Evolutionary conservation across 64 coral and sea anemone genomes (phyloP).

Genomic region (Pocillopora damicornis): DNA sequence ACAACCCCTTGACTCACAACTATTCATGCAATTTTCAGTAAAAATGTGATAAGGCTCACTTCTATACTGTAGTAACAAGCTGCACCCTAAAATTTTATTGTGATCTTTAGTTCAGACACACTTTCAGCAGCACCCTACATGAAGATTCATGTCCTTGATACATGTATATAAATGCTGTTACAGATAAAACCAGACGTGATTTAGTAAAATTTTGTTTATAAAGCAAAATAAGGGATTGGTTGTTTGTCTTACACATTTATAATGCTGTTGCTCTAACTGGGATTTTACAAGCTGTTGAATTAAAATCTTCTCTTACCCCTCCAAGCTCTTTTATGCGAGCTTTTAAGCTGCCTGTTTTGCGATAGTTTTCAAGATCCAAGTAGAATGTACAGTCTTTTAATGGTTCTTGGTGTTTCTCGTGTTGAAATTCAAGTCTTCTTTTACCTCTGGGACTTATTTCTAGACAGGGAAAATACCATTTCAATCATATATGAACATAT

Average conservation of each 20-base stretch:
- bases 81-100: too few relatives aligned
- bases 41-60: too few relatives aligned
- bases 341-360: constrained; percentile 47
- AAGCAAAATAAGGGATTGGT: too few relatives aligned
- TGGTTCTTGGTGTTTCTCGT: constrained; percentile 62
- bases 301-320: constrained; percentile 63
- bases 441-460: constrained; percentile 85
- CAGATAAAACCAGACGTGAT: too few relatives aligned
- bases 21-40: too few relatives aligned
- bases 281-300: neutral
- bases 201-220: too few relatives aligned
- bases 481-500: neutral
- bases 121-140: too few relatives aligned
- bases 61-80: too few relatives aligned
- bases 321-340: constrained; percentile 73
- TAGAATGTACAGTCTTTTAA: constrained; percentile 77
- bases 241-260: neutral
- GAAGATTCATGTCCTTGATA: too few relatives aligned
- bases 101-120: too few relatives aligned
- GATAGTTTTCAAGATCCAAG: constrained; percentile 70
- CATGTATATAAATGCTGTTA: too few relatives aligned
- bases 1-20: too few relatives aligned
- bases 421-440: constrained; percentile 80
- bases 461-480: neutral
- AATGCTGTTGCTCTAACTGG: neutral